These are phyloP conservation scores for Chlamydotis undulata DNA, from an alignment of 2,113 vertebrate genomes.

Conservation along the genomic window DNA sequence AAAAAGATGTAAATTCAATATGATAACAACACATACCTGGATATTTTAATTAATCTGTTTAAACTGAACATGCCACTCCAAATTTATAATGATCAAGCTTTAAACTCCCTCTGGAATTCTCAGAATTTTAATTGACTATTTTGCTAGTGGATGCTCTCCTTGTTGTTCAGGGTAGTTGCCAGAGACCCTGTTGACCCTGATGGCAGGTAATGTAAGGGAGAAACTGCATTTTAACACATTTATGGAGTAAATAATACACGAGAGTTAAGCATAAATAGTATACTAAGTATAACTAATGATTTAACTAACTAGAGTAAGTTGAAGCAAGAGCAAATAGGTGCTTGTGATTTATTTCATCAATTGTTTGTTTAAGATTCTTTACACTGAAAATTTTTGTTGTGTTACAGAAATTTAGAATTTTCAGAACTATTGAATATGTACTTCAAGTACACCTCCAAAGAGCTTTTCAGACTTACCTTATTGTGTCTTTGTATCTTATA, in stretches of 20 bases:
- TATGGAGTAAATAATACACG: neutral
- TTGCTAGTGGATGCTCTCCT: constrained; percentile 23
- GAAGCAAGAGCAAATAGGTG: neutral
- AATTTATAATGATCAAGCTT: constrained; percentile 69
- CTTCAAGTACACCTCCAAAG: neutral
- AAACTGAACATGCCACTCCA: constrained; percentile 66
- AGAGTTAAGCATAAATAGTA: neutral
- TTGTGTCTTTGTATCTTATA: neutral
- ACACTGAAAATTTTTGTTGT: neutral
- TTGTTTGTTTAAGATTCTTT: neutral
- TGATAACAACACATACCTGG: constrained; percentile 58
- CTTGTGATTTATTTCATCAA: neutral
- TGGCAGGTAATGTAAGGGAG: neutral
- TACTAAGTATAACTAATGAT: neutral
- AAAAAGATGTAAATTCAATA: constrained; percentile 66
- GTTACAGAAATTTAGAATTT: neutral
- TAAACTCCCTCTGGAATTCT: constrained; percentile 46
- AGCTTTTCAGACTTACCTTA: neutral
- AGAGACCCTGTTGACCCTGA: neutral
- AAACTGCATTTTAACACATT: constrained; percentile 10
- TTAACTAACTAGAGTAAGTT: neutral
- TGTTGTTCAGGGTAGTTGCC: neutral
- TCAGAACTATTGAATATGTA: neutral
- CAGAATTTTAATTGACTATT: constrained; percentile 58
- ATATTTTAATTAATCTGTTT: constrained; percentile 76